Conservation (phyloP, 2,113 vertebrate genomes). For the Malurus melanocephalus region DNA sequence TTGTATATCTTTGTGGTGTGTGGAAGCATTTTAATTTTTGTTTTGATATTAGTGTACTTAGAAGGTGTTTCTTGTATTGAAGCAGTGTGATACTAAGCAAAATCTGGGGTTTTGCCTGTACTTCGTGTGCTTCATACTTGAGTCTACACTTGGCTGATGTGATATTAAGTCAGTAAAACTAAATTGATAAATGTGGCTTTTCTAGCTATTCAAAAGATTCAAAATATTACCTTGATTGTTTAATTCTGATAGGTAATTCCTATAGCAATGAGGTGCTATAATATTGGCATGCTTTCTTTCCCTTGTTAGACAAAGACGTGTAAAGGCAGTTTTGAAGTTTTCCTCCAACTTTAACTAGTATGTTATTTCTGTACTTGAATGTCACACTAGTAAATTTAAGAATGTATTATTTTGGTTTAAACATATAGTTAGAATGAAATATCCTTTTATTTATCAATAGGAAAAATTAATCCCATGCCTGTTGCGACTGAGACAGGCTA, state of each 20-base stretch:
- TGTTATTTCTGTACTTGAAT: neutral
- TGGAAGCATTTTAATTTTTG: neutral
- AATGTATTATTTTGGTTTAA: neutral
- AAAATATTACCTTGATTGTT: neutral
- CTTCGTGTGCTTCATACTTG: neutral
- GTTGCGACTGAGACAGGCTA: constrained; percentile 83
- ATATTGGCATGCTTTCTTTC: neutral
- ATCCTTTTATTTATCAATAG: constrained; percentile 44
- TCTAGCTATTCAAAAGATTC: neutral
- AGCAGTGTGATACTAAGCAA: neutral
- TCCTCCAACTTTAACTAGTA: neutral
- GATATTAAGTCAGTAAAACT: neutral
- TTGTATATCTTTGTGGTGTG: neutral
- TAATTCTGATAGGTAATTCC: neutral
- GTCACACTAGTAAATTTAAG: neutral
- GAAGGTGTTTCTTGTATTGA: neutral
- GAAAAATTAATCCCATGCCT: constrained; percentile 89
- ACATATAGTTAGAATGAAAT: neutral
- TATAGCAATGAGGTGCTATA: neutral
- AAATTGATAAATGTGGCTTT: neutral
- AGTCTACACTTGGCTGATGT: neutral
- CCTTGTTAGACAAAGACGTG: neutral
- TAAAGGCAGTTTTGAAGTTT: neutral
- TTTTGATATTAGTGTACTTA: neutral
- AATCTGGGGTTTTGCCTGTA: neutral